Percentiles rank a stretch among this genome's conserved stretches.
These are phyloP conservation scores for Erythrolamprus reginae DNA, from an alignment of 2,113 vertebrate species.

Conservation along the genomic window DNA sequence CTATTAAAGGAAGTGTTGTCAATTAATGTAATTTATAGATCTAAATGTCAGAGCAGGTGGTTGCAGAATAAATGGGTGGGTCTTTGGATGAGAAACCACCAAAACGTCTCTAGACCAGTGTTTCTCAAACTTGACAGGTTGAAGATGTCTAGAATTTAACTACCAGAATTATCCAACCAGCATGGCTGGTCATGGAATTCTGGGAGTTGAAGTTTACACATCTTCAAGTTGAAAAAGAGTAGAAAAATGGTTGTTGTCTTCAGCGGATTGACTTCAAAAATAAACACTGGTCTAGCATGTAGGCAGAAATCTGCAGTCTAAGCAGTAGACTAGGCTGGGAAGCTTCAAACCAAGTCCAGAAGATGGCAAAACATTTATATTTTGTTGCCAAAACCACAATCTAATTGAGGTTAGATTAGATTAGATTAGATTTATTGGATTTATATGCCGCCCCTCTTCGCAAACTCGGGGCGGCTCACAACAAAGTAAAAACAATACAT, in stretches of 20 bases:
- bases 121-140: neutral
- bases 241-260: slow-evolving; percentile 69
- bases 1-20: neutral
- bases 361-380: neutral
- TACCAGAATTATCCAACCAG: neutral
- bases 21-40: neutral
- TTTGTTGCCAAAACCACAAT: neutral
- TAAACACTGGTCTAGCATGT: neutral
- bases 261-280: slow-evolving; percentile 80
- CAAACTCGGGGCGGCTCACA: too few species aligned
- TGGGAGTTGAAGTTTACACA: neutral
- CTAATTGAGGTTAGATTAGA: too few species aligned
- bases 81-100: neutral
- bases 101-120: neutral
- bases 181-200: neutral
- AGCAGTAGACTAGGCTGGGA: neutral
- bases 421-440: too few species aligned
- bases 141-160: neutral
- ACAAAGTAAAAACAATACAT: too few species aligned
- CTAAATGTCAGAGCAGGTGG: neutral
- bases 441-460: too few species aligned
- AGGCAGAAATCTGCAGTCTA: neutral
- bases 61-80: neutral
- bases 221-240: slow-evolving; percentile 62
- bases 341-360: neutral